A percentile compares a stretch with the other conserved stretches of the same genome.
phyloP scores from a whole-genome alignment of 30 jellyfish, hydroid and myxozoan species.

The Pelagia noctiluca region DNA sequence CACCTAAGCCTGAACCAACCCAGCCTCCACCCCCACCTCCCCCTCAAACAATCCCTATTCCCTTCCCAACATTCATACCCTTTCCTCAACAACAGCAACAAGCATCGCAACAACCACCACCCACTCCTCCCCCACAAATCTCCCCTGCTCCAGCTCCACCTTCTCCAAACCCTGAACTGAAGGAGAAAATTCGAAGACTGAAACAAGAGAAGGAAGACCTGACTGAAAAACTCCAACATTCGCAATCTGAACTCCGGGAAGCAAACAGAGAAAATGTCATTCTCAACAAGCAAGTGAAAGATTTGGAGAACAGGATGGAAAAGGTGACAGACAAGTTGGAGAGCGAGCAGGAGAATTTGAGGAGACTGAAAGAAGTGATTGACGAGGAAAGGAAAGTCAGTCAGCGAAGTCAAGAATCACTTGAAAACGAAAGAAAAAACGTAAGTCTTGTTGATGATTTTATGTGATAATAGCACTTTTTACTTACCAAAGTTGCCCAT shows the following conservation, averaged over 20 bases:
- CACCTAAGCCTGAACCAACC: slow-evolving; percentile 13
- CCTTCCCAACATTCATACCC: slow-evolving; percentile 59
- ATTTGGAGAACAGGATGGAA: slow-evolving; percentile 76
- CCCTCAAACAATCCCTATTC: slow-evolving; percentile 63
- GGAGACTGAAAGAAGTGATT: slow-evolving; percentile 54
- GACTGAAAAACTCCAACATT: slow-evolving; percentile 39
- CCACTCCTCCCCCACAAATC: slow-evolving; percentile 49
- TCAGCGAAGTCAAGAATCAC: slow-evolving; percentile 40
- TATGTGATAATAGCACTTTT: too few species aligned
- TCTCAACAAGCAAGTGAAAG: slow-evolving; percentile 64
- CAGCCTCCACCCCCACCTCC: slow-evolving; percentile 18
- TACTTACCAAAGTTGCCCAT: too few species aligned
- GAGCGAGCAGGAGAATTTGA: slow-evolving; percentile 56
- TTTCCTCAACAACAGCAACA: slow-evolving; percentile 57
- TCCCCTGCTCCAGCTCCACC: slow-evolving; percentile 41
- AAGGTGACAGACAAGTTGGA: slow-evolving; percentile 62
- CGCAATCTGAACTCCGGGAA: slow-evolving; percentile 69
- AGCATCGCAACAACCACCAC: slow-evolving; percentile 64
- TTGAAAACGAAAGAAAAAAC: slow-evolving; percentile 53
- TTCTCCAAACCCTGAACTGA: slow-evolving; percentile 59
- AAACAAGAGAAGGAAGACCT: slow-evolving; percentile 67
- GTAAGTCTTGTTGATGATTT: too few species aligned
- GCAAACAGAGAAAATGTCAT: slow-evolving; percentile 61
- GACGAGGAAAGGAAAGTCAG: slow-evolving; percentile 59
- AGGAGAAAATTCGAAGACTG: slow-evolving; percentile 61